These are phyloP conservation scores for Odontamblyopus lacepedii DNA, from an alignment of 2,797 vertebrate genomes.

Conservation along the genomic window DNA sequence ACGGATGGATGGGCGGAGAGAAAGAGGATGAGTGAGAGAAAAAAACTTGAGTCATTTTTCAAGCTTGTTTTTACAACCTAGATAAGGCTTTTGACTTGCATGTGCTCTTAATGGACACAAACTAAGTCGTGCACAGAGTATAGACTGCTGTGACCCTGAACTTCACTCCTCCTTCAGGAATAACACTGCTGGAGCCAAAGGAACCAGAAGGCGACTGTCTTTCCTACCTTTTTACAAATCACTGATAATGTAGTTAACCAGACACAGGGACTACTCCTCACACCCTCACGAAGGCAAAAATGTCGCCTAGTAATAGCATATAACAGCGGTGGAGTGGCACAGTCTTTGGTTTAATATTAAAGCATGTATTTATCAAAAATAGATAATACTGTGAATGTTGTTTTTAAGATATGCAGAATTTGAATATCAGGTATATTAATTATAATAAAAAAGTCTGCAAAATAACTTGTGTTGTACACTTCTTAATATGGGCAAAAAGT, in stretches of 20 bases:
- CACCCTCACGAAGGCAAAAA: constrained; percentile 29
- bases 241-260: constrained; percentile 23
- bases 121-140: constrained; percentile 9
- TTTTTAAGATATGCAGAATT: too few species aligned
- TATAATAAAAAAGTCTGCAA: too few species aligned
- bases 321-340: constrained; percentile 26
- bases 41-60: constrained; percentile 39
- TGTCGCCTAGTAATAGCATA: constrained; percentile 14
- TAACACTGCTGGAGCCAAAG: constrained; percentile 37
- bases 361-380: background rate
- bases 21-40: constrained; percentile 21
- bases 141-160: constrained; percentile 51
- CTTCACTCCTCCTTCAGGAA: constrained; percentile 52
- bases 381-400: background rate
- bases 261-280: constrained; percentile 24
- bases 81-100: constrained; percentile 45
- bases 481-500: too few species aligned
- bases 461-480: too few species aligned
- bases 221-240: constrained; percentile 34
- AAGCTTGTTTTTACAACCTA: constrained; percentile 53
- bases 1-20: constrained; percentile 21
- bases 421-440: too few species aligned
- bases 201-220: constrained; percentile 43
- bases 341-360: constrained; percentile 6
- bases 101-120: constrained; percentile 32